Percentiles rank a stretch among this genome's conserved stretches.
Conservation (phyloP, 2,797 vertebrate species). For the Periophthalmus magnuspinnatus region DNA sequence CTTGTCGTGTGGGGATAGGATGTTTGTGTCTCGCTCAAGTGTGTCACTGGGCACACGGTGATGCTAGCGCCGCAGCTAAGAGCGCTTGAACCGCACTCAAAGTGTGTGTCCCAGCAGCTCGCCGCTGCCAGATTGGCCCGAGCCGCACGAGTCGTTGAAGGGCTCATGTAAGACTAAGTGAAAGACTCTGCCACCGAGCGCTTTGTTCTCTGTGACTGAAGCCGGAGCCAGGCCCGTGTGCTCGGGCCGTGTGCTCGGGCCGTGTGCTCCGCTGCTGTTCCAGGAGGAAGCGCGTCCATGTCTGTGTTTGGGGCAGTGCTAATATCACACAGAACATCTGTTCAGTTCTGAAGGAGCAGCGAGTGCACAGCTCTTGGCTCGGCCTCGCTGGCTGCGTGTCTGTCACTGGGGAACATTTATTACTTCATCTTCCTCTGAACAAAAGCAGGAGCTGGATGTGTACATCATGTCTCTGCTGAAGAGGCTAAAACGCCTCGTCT, state of each 20-base stretch:
- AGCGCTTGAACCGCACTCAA: conserved; percentile 61
- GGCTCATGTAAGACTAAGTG: conserved; percentile 49
- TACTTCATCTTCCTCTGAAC: conserved; percentile 52
- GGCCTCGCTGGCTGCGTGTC: conserved; percentile 33
- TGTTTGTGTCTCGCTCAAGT: conserved; percentile 54
- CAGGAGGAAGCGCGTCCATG: conserved; percentile 58
- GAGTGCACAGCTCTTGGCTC: conserved; percentile 62
- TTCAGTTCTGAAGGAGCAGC: conserved; percentile 47
- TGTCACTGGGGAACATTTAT: conserved; percentile 62
- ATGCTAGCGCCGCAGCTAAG: conserved; percentile 48
- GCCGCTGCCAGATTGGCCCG: conserved; percentile 51
- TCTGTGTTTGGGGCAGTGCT: conserved; percentile 42
- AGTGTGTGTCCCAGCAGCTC: conserved; percentile 37
- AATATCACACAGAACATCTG: conserved; percentile 74
- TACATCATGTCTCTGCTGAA: not conserved
- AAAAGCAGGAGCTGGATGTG: conserved; percentile 3
- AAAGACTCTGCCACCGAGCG: conserved; percentile 11
- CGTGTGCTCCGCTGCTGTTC: too few species aligned
- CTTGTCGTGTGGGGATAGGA: not conserved
- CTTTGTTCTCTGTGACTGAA: conserved; percentile 44
- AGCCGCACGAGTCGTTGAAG: conserved; percentile 61
- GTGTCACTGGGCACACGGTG: conserved; percentile 26
- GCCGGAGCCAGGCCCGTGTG: conserved; percentile 48
- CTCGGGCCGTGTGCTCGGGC: too few species aligned
- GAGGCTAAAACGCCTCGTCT: not conserved